Conservation (phyloP, 35 echinoderm and acorn worm species). For the Strongylocentrotus purpuratus region DNA sequence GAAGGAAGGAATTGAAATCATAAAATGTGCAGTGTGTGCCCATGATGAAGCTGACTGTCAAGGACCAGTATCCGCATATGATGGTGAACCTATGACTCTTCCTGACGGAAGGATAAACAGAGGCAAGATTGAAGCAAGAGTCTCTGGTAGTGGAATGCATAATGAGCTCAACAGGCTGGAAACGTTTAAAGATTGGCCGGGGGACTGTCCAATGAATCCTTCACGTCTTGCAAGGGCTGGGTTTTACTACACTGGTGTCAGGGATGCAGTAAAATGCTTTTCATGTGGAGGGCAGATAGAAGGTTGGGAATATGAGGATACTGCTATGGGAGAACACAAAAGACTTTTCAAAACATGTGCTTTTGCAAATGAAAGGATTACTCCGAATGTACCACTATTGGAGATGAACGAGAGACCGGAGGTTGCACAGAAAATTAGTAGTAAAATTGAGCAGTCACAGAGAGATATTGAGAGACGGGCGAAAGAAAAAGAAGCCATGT, state of each 20-base stretch:
- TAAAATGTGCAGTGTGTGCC: neutral
- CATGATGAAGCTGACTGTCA: neutral
- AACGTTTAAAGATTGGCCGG: slow-evolving; percentile 76
- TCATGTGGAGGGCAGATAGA: slow-evolving; percentile 79
- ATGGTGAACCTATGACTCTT: neutral
- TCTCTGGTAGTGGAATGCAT: slow-evolving; percentile 16
- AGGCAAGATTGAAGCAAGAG: neutral
- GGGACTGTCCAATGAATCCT: slow-evolving; percentile 60
- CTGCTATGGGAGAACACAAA: slow-evolving; percentile 93
- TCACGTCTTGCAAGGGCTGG: slow-evolving; percentile 82
- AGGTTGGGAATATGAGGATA: slow-evolving; percentile 86
- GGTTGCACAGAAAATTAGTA: neutral
- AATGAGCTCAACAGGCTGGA: slow-evolving; percentile 49
- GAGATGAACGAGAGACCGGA: slow-evolving; percentile 34
- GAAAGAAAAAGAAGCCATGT: slow-evolving; percentile 52
- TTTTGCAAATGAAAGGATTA: slow-evolving; percentile 66
- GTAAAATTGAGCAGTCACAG: slow-evolving; percentile 34
- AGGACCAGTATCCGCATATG: neutral
- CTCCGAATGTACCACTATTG: slow-evolving; percentile 65
- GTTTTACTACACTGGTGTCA: slow-evolving; percentile 76
- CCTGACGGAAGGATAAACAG: neutral
- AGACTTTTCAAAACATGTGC: slow-evolving; percentile 77
- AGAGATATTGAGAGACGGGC: slow-evolving; percentile 45
- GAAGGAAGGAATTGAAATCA: neutral
- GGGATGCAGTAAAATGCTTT: slow-evolving; percentile 91